These are phyloP conservation scores for Platerodrilus igneus DNA, from an alignment of 2,888 invertebrate genomes.

Conservation along the genomic window DNA sequence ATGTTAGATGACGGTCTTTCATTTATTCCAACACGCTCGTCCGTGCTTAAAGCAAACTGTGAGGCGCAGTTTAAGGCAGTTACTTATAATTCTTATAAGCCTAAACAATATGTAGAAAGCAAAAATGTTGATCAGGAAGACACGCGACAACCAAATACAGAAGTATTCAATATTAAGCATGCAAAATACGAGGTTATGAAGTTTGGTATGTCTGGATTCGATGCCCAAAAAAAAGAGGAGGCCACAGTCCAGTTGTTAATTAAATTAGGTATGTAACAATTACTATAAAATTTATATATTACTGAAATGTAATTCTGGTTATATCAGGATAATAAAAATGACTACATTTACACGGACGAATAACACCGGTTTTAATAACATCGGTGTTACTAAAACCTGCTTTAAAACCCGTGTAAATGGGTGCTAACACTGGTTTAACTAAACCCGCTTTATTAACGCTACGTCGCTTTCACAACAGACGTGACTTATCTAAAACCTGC, in stretches of 20 bases:
- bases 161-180: constrained; percentile 61
- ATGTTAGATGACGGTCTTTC: constrained; percentile 13
- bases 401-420: too few relatives aligned
- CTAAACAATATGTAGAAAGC: constrained; percentile 43
- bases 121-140: constrained; percentile 25
- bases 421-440: too few relatives aligned
- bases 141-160: constrained; percentile 47
- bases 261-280: constrained; percentile 59
- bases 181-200: constrained; percentile 78
- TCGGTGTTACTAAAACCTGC: too few relatives aligned
- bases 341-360: too few relatives aligned
- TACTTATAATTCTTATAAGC: constrained; percentile 52
- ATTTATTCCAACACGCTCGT: constrained; percentile 52
- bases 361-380: too few relatives aligned
- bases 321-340: too few relatives aligned
- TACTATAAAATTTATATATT: too few relatives aligned
- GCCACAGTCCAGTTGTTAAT: constrained; percentile 75
- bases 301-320: too few relatives aligned
- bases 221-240: constrained; percentile 64
- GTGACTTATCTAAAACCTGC: too few relatives aligned
- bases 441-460: too few relatives aligned
- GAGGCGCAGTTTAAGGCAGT: constrained; percentile 50
- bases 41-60: constrained; percentile 48
- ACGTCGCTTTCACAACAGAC: too few relatives aligned
- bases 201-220: constrained; percentile 76